Base-by-base conservation (phyloP, 30 jellyfish, hydroid and myxozoan genomes). In the Aurelia aurita complex sp. Pacific region DNA sequence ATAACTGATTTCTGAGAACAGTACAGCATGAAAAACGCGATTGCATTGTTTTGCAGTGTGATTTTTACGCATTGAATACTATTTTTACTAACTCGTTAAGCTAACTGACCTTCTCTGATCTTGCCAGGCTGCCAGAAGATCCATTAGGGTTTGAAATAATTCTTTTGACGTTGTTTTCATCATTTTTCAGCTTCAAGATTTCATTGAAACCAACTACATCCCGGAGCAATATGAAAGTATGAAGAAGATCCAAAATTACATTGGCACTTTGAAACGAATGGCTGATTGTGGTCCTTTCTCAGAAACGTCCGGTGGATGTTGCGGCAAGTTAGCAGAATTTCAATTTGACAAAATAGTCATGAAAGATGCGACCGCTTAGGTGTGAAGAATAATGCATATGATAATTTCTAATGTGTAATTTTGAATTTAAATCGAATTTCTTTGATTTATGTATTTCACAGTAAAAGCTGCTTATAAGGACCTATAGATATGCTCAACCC, bases 151-250 rank as follows among this genome's bases (percentile, higher is more conserved):
- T 40, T 1, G 52, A 9, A 1, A 6, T 46, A 46, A 46, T 46
- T 46, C 15, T 0, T 7, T 4, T 4, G 14, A 46, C 12, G 2
- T 46, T 46, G 57, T 75, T 54, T 75, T 53, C 61, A 11, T 17
- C 19, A 1, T 19, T 75, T 84, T 73, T 29, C 76, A 84, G 93
- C 57, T 84, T 71, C 46, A 67, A 50, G 93, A 84, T 35, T 77
- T 53, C 67, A 55, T 84, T 82, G 93, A 84, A 53, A 62, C 76
- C 43, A 77, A 84, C 78, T 84, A 72, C 55, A 57, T 84, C 52
- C 79, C 93, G 8, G 93, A 74, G 76, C 93, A 84, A 74, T 84
- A 72, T 38, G 93, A 84, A 23, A 73, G 87, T 61, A 38, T 84
- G 87, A 84, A 84, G 67, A 71, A 83, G 61, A 12, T 62, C 17